These are phyloP conservation scores for Oikopleura vanhoeffeni DNA, from an alignment of 23 tunicate species.

Conservation along the genomic window DNA sequence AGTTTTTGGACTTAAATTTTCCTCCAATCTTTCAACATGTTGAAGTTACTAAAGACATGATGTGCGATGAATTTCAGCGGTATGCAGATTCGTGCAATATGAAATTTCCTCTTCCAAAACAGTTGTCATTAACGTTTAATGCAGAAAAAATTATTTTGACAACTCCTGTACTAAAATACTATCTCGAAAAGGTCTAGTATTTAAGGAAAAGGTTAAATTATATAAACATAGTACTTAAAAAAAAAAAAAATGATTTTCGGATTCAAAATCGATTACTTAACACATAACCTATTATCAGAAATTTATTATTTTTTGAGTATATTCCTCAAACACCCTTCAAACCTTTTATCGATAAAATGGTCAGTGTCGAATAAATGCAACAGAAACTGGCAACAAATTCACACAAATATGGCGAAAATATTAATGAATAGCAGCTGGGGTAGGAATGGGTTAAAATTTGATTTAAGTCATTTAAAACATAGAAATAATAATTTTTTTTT, in stretches of 20 bases:
- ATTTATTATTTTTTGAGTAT: background rate
- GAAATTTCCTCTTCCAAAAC: background rate
- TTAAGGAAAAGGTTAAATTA: too few species aligned
- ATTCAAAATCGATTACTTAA: too few species aligned
- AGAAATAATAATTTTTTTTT: too few species aligned
- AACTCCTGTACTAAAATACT: background rate
- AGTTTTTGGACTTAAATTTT: background rate
- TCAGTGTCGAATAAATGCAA: background rate
- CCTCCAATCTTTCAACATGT: background rate
- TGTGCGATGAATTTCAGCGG: background rate
- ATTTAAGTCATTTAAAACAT: too few species aligned
- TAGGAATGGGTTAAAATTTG: background rate
- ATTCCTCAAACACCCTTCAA: background rate
- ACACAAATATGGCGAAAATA: background rate
- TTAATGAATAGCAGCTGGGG: background rate
- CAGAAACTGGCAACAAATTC: background rate
- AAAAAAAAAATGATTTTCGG: too few species aligned
- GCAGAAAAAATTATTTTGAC: background rate
- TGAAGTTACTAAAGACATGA: background rate
- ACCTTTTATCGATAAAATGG: background rate
- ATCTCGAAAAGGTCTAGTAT: too few species aligned
- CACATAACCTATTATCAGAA: too few species aligned
- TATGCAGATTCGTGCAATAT: background rate
- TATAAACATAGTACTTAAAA: too few species aligned
- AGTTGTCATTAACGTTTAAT: background rate